Base-by-base conservation (phyloP, 1,140 invertebrate species). In the Bombus waltoni region DNA sequence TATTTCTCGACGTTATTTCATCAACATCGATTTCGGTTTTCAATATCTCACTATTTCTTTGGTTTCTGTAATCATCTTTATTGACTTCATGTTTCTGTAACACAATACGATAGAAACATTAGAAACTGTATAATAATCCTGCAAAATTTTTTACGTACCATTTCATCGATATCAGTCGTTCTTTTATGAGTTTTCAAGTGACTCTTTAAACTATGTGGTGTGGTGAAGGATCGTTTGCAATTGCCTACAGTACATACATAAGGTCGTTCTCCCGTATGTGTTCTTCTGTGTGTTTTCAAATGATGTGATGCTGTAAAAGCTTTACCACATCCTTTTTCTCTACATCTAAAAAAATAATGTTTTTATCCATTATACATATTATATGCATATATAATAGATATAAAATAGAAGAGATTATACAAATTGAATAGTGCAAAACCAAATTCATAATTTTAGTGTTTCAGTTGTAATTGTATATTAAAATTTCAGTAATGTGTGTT, bases 231-330 rank as follows among this genome's bases (percentile, higher is more conserved):
- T 91, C 97, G 97, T 76, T 96, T 96, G 93, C 98, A 98, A 85
- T 96, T 96, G 38, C 95, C 95, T 79, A 97, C 96, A 74, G 96
- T 96, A 94, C 98, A 98, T 22, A 96, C 96, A 94, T 98, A 98
- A 2, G 98, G 98, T 85, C 97, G 96, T 94, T 98, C 97, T 8
- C 97, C 97, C 59, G 96, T 97, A 78, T 95, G 94, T 32, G 94
- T 95, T 44, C 94, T 92, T 81, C 94, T 96, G 93, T 98, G 98
- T 5, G 97, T 98, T 96, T 99, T 99, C 65, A 99, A 95, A 94
- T 99, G 98, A 96, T 99, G 98, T 71, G 98, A 98, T 32, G 98
- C 98, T 13, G 98, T 98, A 94, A 99, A 99, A 1, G 98, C 97
- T 93, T 98, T 99, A 44, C 97, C 97, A 93, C 98, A 99, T 40